Percentiles rank a stretch among this genome's conserved stretches.
Evolutionary conservation across 2,113 vertebrate species (phyloP).

Genomic region (Lepus americanus): DNA sequence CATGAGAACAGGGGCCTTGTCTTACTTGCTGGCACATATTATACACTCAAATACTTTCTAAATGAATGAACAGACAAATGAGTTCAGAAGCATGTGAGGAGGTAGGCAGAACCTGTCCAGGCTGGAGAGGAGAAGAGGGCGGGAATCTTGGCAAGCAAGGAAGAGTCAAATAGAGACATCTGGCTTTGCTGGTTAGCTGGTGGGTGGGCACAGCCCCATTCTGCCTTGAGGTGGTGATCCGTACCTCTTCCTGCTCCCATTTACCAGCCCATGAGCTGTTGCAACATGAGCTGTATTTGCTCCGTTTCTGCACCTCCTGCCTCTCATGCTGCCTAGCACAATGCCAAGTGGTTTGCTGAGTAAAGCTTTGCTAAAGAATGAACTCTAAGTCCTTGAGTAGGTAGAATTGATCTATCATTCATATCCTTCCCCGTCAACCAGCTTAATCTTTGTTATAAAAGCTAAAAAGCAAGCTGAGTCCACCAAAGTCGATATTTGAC

Average conservation of each 20-base stretch:
- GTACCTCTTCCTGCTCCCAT: background rate
- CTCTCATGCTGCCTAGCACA: background rate
- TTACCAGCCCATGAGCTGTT: background rate
- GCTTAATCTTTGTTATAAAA: conserved; percentile 56
- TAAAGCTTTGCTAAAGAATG: background rate
- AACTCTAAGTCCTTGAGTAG: background rate
- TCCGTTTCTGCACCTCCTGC: background rate
- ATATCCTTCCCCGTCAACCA: background rate
- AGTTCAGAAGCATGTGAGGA: background rate
- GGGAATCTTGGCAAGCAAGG: background rate
- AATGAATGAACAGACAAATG: background rate
- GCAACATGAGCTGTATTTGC: background rate
- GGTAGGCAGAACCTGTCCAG: background rate
- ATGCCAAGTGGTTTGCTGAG: background rate
- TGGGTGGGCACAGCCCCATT: too few species aligned
- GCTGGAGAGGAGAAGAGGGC: background rate
- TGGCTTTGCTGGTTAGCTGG: background rate
- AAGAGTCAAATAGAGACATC: background rate
- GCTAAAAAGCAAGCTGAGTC: conserved; percentile 16
- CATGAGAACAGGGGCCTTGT: background rate
- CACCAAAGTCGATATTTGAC: conserved; percentile 55
- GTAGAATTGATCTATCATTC: background rate
- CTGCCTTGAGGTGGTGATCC: background rate
- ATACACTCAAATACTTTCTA: background rate
- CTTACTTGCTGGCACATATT: background rate